phyloP scores from a whole-genome alignment of 2,888 invertebrate genomes.

The Hartigia nigra region DNA sequence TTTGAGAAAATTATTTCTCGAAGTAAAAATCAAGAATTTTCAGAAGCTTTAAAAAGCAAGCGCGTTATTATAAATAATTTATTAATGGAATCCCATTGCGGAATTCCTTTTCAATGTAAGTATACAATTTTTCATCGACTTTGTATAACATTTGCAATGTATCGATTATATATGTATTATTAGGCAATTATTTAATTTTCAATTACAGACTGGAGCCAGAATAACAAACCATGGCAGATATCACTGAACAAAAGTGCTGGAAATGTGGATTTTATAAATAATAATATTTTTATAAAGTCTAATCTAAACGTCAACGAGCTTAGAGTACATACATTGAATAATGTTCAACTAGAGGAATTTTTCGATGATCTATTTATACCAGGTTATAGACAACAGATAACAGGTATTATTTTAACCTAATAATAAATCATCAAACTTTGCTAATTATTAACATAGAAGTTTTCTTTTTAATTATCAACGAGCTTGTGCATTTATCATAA shows the following conservation, averaged over 20 bases:
- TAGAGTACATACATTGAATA: conserved; percentile 35
- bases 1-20: conserved; percentile 18
- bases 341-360: conserved; percentile 33
- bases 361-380: conserved; percentile 42
- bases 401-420: not conserved
- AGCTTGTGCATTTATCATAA: not conserved
- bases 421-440: not conserved
- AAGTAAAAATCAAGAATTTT: conserved; percentile 19
- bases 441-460: not conserved
- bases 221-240: not conserved
- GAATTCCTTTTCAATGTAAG: conserved; percentile 47
- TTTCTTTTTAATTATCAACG: not conserved
- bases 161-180: not conserved
- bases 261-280: conserved; percentile 24
- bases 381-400: conserved; percentile 30
- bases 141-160: not conserved
- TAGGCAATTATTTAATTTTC: not conserved
- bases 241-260: not conserved
- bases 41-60: conserved; percentile 30
- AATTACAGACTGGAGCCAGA: not conserved
- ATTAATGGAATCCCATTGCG: conserved; percentile 48
- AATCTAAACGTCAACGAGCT: conserved; percentile 36
- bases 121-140: not conserved
- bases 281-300: conserved; percentile 39
- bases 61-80: conserved; percentile 39